These are phyloP conservation scores for Columba livia DNA, from an alignment of 2,113 vertebrate species.

Conservation along the genomic window DNA sequence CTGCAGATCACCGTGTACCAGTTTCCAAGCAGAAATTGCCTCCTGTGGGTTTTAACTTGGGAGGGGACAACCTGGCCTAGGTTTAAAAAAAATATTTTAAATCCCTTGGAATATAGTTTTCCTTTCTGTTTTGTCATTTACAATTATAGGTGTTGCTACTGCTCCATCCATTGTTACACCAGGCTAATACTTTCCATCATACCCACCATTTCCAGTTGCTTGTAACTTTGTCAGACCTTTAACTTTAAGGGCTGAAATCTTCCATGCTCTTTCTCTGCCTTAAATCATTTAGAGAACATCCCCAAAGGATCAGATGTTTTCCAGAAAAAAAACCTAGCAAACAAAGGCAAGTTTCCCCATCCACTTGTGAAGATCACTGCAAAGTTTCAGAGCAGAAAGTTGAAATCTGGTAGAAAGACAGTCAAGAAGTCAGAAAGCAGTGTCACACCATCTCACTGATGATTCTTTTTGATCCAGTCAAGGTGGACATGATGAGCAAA, in stretches of 20 bases:
- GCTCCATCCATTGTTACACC: neutral
- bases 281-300: neutral
- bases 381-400: neutral
- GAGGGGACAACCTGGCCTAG: neutral
- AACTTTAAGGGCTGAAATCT: neutral
- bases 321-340: neutral
- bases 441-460: fast-evolving
- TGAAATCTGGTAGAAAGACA: neutral
- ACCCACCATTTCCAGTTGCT: neutral
- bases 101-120: neutral
- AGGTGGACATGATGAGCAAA: neutral
- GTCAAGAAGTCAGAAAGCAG: neutral
- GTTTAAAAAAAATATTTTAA: neutral
- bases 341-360: neutral
- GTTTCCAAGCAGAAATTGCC: neutral
- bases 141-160: neutral
- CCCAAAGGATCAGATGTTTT: neutral
- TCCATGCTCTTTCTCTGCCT: neutral
- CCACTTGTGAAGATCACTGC: neutral
- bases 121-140: slow-evolving; percentile 21
- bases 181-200: neutral
- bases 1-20: neutral
- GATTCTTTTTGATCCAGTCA: neutral
- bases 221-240: neutral
- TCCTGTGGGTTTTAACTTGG: neutral